Evolutionary conservation across 1,140 invertebrate genomes (phyloP).

Genomic region (Eulimnadia texana): DNA sequence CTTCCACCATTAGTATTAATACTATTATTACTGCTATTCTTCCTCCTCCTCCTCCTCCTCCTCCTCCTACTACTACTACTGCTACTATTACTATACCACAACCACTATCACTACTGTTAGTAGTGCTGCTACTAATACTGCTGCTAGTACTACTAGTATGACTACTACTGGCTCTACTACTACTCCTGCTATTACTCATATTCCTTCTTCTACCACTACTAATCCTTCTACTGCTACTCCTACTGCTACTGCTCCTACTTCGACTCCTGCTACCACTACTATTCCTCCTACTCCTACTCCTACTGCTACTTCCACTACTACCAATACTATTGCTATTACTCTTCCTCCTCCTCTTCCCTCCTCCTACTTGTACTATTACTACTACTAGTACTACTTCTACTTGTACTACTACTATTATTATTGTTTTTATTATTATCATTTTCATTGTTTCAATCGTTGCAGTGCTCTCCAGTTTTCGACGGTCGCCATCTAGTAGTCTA

Average conservation of each 20-base stretch:
- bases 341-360: background rate
- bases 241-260: background rate
- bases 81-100: too few relatives aligned
- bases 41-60: too few relatives aligned
- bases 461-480: slow-evolving; percentile 19
- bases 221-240: background rate
- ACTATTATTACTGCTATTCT: background rate
- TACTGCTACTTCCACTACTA: background rate
- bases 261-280: background rate
- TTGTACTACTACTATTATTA: background rate
- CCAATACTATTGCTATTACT: background rate
- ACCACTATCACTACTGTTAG: too few relatives aligned
- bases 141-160: too few relatives aligned
- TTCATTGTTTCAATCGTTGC: slow-evolving; percentile 5
- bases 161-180: too few relatives aligned
- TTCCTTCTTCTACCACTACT: too few relatives aligned
- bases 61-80: too few relatives aligned
- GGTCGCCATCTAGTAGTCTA: slow-evolving; percentile 18
- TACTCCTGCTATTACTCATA: too few relatives aligned
- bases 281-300: background rate
- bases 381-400: background rate
- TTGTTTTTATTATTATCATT: background rate
- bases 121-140: too few relatives aligned
- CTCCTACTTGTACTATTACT: background rate
- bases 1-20: background rate